phyloP scores from a whole-genome alignment of 2,888 invertebrate species.

The Nemotelus pantherinus region DNA sequence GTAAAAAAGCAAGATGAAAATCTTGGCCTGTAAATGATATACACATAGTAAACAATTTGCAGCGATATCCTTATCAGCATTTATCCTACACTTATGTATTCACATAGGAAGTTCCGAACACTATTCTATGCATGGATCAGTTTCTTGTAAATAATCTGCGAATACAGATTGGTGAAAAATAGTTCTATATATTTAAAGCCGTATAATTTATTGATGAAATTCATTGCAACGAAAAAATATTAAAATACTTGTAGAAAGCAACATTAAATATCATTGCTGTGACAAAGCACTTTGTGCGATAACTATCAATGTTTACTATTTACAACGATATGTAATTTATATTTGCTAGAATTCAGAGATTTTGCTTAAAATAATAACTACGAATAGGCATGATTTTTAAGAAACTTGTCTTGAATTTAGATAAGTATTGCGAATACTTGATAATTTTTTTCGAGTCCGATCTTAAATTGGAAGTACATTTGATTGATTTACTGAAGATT shows the following conservation, averaged over 20 bases:
- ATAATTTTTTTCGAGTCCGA: not conserved
- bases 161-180: not conserved
- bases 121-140: too few species aligned
- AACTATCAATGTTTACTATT: not conserved
- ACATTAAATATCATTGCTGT: conserved; percentile 9
- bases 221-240: not conserved
- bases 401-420: not conserved
- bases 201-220: conserved; percentile 31
- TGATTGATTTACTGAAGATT: not conserved
- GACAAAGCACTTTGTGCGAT: conserved; percentile 35
- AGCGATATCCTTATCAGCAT: too few species aligned
- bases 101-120: too few species aligned
- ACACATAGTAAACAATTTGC: too few species aligned
- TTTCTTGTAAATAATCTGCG: conserved; percentile 22
- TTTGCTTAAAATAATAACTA: not conserved
- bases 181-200: conserved; percentile 6
- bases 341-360: not conserved
- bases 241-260: not conserved
- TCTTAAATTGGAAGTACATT: not conserved
- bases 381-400: not conserved
- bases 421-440: not conserved
- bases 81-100: too few species aligned
- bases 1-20: too few species aligned
- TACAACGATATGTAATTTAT: not conserved
- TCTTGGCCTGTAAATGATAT: too few species aligned